Evolutionary conservation across 2,888 invertebrate species (phyloP).

Genomic region (Stegana nigrithorax): DNA sequence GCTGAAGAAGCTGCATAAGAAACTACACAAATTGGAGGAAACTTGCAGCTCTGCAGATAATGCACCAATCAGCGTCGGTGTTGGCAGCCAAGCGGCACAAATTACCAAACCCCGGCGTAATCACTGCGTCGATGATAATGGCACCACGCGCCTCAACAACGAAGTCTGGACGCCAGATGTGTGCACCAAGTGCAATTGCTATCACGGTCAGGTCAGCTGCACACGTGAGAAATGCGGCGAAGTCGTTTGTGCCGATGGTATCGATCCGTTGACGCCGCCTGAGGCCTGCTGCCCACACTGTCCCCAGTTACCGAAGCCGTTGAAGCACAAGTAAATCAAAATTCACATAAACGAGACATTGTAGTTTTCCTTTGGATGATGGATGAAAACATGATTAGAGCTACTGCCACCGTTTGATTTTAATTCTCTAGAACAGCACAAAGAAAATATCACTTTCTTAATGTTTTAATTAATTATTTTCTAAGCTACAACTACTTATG

Average conservation of each 20-base stretch:
- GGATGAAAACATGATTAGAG: neutral
- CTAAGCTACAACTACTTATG: neutral
- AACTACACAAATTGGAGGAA: slow-evolving; percentile 68
- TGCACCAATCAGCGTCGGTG: slow-evolving; percentile 36
- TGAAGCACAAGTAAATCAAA: slow-evolving; percentile 28
- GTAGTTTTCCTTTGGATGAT: neutral
- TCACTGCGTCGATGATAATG: slow-evolving; percentile 67
- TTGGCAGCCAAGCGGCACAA: slow-evolving; percentile 26
- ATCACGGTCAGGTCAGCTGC: slow-evolving; percentile 69
- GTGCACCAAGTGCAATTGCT: slow-evolving; percentile 70
- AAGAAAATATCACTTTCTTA: neutral
- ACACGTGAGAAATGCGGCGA: slow-evolving; percentile 68
- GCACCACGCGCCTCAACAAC: slow-evolving; percentile 67
- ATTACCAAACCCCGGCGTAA: slow-evolving; percentile 52
- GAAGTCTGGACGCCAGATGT: slow-evolving; percentile 70
- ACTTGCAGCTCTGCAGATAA: slow-evolving; percentile 60
- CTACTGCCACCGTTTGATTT: slow-evolving; percentile 11
- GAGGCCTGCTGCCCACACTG: slow-evolving; percentile 70
- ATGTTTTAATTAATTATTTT: neutral
- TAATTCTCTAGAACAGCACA: neutral
- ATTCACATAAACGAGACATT: slow-evolving; percentile 45
- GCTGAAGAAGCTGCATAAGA: slow-evolving; percentile 70
- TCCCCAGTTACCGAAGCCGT: slow-evolving; percentile 37
- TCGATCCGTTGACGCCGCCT: slow-evolving; percentile 62
- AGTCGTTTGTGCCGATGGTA: slow-evolving; percentile 61